These are phyloP conservation scores for Itoplectis maculator DNA, from an alignment of 2,888 invertebrate species.

Conservation along the genomic window DNA sequence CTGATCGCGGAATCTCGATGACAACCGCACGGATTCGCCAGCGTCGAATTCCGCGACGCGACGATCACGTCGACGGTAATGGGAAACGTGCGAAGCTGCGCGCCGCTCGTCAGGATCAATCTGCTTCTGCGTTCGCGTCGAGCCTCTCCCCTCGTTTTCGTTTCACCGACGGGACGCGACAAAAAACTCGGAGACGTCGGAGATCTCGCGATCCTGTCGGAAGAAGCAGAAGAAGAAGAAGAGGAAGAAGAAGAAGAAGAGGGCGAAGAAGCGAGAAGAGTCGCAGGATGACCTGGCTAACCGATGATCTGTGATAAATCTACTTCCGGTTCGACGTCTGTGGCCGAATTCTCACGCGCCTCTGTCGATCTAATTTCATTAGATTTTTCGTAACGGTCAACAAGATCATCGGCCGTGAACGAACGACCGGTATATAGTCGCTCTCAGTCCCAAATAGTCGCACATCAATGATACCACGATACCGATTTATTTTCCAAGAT, in stretches of 20 bases:
- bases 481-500: background rate
- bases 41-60: slow-evolving; percentile 52
- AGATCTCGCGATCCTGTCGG: slow-evolving; percentile 35
- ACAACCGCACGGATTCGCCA: slow-evolving; percentile 32
- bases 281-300: slow-evolving; percentile 73
- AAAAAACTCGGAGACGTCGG: slow-evolving; percentile 64
- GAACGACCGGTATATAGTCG: no score
- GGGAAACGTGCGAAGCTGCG: slow-evolving; percentile 66
- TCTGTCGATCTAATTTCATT: slow-evolving; percentile 55
- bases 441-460: slow-evolving; percentile 4
- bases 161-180: slow-evolving; percentile 50
- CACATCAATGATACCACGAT: background rate
- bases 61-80: slow-evolving; percentile 38
- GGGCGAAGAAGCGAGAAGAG: no score
- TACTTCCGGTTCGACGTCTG: slow-evolving; percentile 72
- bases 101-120: slow-evolving; percentile 32
- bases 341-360: slow-evolving; percentile 67
- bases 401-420: no score
- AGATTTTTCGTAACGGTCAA: slow-evolving; percentile 58
- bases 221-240: slow-evolving; percentile 17
- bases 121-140: background rate
- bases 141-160: slow-evolving; percentile 30
- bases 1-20: slow-evolving; percentile 47
- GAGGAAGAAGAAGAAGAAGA: slow-evolving; percentile 21
- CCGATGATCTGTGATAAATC: slow-evolving; percentile 72